Conservation (phyloP, 1,140 invertebrate genomes). For the Epicauta chinensis region DNA sequence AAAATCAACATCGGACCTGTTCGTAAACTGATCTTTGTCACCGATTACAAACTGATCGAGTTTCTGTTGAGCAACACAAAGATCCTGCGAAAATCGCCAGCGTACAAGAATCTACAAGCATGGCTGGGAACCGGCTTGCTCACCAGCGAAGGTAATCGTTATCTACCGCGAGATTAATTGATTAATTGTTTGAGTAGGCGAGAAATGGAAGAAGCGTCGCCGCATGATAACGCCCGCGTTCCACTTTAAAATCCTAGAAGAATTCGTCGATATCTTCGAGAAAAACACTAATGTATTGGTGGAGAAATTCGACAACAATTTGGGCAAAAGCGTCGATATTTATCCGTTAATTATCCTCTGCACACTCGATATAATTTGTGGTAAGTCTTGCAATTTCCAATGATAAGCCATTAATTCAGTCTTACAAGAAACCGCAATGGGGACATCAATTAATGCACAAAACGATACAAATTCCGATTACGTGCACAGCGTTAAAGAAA, state of each 20-base stretch:
- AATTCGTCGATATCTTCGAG: slow-evolving; percentile 68
- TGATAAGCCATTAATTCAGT: neutral
- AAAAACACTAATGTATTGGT: slow-evolving; percentile 55
- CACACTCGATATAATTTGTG: slow-evolving; percentile 5
- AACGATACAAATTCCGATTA: slow-evolving; percentile 4
- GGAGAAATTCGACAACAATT: slow-evolving; percentile 42
- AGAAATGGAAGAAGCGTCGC: slow-evolving; percentile 55
- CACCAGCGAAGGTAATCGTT: slow-evolving; percentile 49
- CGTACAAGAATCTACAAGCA: slow-evolving; percentile 64
- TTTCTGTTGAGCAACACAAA: slow-evolving; percentile 3
- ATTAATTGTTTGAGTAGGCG: neutral
- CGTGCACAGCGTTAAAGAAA: slow-evolving; percentile 11
- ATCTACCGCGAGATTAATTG: neutral
- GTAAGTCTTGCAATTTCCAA: neutral
- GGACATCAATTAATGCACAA: slow-evolving; percentile 16
- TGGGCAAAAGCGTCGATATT: neutral
- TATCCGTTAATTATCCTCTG: neutral
- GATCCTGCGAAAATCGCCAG: slow-evolving; percentile 27
- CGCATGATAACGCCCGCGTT: slow-evolving; percentile 74
- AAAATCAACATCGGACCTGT: neutral
- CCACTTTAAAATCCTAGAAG: slow-evolving; percentile 73
- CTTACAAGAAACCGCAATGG: slow-evolving; percentile 14
- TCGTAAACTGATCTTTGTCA: neutral
- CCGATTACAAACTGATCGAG: slow-evolving; percentile 8
- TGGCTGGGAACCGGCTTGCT: slow-evolving; percentile 72